Percentiles rank a stretch among this genome's conserved stretches.
These are phyloP conservation scores for Agriopis aurantiaria DNA, from an alignment of 2,888 invertebrate species.

Conservation along the genomic window DNA sequence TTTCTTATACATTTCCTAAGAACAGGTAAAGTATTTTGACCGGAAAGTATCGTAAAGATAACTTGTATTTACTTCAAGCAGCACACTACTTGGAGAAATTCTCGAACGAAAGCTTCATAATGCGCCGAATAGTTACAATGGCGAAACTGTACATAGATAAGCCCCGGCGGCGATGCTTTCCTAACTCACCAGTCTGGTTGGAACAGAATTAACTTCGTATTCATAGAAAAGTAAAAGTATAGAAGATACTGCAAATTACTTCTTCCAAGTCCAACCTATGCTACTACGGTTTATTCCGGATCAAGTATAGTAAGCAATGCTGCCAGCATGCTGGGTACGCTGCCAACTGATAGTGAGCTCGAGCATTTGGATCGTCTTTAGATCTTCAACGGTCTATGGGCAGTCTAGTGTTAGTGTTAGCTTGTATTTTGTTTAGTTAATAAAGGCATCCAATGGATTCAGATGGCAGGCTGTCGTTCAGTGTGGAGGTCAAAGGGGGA, in stretches of 20 bases:
- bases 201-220: slow-evolving; percentile 12
- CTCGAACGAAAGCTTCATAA: background rate
- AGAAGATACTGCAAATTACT: slow-evolving; percentile 1
- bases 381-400: too few species aligned
- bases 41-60: too few species aligned
- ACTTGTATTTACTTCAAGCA: too few species aligned
- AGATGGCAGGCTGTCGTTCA: too few species aligned
- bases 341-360: too few species aligned
- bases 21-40: background rate
- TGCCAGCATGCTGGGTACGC: too few species aligned
- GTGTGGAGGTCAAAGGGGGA: too few species aligned
- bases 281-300: background rate
- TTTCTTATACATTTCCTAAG: background rate
- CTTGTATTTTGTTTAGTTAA: too few species aligned
- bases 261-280: background rate
- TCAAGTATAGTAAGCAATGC: too few species aligned
- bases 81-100: background rate
- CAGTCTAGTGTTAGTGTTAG: too few species aligned
- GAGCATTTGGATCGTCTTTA: too few species aligned
- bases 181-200: slow-evolving; percentile 8
- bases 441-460: too few species aligned
- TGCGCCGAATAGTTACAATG: slow-evolving; percentile 7
- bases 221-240: slow-evolving; percentile 1
- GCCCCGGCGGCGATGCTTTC: slow-evolving; percentile 11
- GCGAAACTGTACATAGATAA: slow-evolving; percentile 3